Conservation (phyloP, 1,140 invertebrate species). For the Telenomus remus region DNA sequence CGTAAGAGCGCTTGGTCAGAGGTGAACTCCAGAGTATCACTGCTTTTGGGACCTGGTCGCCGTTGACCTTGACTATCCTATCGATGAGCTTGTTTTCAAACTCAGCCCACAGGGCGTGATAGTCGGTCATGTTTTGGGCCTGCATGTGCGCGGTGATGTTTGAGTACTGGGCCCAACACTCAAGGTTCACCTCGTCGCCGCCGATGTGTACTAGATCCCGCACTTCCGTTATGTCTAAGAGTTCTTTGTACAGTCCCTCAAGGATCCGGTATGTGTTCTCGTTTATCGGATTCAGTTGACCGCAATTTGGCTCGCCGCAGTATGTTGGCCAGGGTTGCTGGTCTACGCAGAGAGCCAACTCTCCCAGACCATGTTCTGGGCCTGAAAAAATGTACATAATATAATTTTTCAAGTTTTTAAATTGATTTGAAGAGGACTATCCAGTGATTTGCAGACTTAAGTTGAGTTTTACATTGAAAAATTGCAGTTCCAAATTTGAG, state of each 20-base stretch:
- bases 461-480: no score
- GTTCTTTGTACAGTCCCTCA: constrained; percentile 78
- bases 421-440: no score
- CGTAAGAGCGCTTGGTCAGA: constrained; percentile 83
- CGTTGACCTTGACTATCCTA: constrained; percentile 80
- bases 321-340: constrained; percentile 82
- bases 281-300: constrained; percentile 89
- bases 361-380: constrained; percentile 79
- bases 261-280: constrained; percentile 83
- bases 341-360: constrained; percentile 85
- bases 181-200: constrained; percentile 87
- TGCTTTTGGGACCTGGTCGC: constrained; percentile 78
- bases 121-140: constrained; percentile 82
- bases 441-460: no score
- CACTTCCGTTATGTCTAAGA: constrained; percentile 69
- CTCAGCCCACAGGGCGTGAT: constrained; percentile 85
- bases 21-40: constrained; percentile 88
- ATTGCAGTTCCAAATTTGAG: no score
- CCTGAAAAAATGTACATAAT: no score
- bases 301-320: constrained; percentile 90
- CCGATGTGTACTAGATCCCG: constrained; percentile 87
- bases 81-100: constrained; percentile 82
- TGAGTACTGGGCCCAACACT: constrained; percentile 82
- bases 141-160: constrained; percentile 75
- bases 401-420: no score